Evolutionary conservation across 2,888 invertebrate species (phyloP).

Genomic region (Pilophorus perplexus): DNA sequence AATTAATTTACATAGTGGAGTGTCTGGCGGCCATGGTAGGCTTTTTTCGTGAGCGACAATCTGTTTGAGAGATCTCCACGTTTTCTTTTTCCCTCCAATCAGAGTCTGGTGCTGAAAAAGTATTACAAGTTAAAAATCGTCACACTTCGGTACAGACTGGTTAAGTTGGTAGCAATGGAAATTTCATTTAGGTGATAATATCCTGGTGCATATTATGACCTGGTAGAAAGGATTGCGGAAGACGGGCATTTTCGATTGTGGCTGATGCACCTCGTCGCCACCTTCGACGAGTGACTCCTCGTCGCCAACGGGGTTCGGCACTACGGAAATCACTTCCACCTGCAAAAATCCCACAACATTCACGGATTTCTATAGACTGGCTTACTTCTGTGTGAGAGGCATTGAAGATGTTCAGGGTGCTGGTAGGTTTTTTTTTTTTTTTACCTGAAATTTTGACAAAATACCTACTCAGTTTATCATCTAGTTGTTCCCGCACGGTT

Average conservation of each 20-base stretch:
- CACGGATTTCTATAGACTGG: background rate
- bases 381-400: background rate
- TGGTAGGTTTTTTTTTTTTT: too few relatives aligned
- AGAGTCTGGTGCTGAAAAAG: conserved; percentile 54
- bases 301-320: too few relatives aligned
- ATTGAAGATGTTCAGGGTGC: too few relatives aligned
- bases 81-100: conserved; percentile 66
- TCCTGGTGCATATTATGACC: too few relatives aligned
- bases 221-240: conserved; percentile 43
- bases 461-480: too few relatives aligned
- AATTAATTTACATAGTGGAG: conserved; percentile 74
- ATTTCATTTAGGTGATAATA: background rate
- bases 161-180: background rate
- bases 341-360: too few relatives aligned
- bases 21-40: conserved; percentile 73
- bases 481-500: too few relatives aligned
- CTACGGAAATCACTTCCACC: too few relatives aligned
- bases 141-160: background rate
- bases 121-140: background rate
- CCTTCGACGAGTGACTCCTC: conserved; percentile 5
- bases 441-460: too few relatives aligned
- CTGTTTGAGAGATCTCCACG: conserved; percentile 87
- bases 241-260: conserved; percentile 32
- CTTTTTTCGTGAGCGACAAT: conserved; percentile 76
- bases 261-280: conserved; percentile 1